Conservation (phyloP, 1,140 invertebrate species). For the Drosophila ironensis region DNA sequence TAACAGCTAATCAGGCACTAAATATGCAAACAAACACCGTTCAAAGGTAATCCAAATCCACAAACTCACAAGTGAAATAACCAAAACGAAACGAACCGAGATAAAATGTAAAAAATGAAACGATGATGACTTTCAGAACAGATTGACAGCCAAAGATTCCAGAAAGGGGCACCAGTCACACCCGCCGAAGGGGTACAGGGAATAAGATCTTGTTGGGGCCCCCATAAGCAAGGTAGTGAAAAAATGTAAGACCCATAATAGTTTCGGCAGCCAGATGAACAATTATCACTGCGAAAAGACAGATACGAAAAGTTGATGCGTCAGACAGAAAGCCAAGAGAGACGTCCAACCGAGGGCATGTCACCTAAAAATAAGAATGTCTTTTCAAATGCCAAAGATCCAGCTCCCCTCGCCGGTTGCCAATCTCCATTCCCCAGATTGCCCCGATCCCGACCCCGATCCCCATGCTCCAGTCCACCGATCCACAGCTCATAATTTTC, state of each 20-base stretch:
- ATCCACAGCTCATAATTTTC: constrained; percentile 36
- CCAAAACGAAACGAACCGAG: constrained; percentile 10
- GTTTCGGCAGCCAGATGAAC: constrained; percentile 1
- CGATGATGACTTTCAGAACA: constrained; percentile 71
- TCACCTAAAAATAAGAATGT: constrained; percentile 82
- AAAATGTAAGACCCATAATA: background rate
- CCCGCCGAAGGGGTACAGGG: constrained; percentile 9
- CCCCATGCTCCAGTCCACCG: no score
- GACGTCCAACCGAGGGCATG: constrained; percentile 79
- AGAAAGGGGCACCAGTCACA: constrained; percentile 25
- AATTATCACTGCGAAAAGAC: constrained; percentile 11
- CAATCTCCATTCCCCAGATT: constrained; percentile 13
- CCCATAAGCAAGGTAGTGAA: background rate
- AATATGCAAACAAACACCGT: constrained; percentile 4
- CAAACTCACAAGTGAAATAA: background rate
- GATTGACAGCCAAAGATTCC: constrained; percentile 71
- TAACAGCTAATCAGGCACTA: constrained; percentile 24
- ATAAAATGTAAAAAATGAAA: constrained; percentile 35
- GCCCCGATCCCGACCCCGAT: constrained; percentile 6
- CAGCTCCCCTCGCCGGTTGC: constrained; percentile 29
- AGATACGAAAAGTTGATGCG: constrained; percentile 31
- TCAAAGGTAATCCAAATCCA: no score
- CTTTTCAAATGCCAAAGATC: constrained; percentile 77
- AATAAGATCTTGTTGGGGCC: background rate
- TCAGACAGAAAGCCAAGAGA: constrained; percentile 39